Percentiles rank a stretch among this genome's conserved stretches.
phyloP scores from a whole-genome alignment of 2,888 invertebrate species.

The Cyaniris semiargus region DNA sequence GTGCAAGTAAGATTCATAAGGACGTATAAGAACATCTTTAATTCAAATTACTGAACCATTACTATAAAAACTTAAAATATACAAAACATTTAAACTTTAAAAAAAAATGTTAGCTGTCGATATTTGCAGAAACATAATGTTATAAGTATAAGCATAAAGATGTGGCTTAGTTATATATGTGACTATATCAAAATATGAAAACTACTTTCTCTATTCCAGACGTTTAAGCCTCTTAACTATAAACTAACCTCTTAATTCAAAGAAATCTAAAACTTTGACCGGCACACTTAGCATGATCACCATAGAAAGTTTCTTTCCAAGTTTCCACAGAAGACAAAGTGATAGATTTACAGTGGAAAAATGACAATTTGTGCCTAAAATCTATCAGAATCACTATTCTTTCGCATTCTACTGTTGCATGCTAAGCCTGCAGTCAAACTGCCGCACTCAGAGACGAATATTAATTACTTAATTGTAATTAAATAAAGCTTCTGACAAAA shows the following conservation, averaged over 20 bases:
- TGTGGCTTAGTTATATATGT: background rate
- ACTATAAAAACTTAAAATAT: background rate
- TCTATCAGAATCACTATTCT: too few species aligned
- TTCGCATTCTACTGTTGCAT: background rate
- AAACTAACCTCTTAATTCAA: background rate
- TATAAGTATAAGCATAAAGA: background rate
- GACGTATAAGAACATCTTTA: too few species aligned
- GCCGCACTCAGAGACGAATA: too few species aligned
- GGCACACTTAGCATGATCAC: background rate
- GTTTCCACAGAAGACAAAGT: background rate
- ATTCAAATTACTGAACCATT: background rate
- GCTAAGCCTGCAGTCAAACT: background rate
- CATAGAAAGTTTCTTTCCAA: background rate
- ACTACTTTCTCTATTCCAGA: background rate
- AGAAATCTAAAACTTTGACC: background rate
- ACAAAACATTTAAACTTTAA: background rate
- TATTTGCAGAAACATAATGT: background rate
- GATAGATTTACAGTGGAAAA: too few species aligned
- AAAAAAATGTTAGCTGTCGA: background rate
- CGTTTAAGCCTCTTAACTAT: background rate
- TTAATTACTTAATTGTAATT: too few species aligned
- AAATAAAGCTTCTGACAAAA: too few species aligned
- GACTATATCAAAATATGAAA: slow-evolving; percentile 19
- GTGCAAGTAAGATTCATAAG: too few species aligned
- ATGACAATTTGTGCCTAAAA: too few species aligned